Conservation (phyloP, 2,888 invertebrate genomes). For the Thymelicus acteon region DNA sequence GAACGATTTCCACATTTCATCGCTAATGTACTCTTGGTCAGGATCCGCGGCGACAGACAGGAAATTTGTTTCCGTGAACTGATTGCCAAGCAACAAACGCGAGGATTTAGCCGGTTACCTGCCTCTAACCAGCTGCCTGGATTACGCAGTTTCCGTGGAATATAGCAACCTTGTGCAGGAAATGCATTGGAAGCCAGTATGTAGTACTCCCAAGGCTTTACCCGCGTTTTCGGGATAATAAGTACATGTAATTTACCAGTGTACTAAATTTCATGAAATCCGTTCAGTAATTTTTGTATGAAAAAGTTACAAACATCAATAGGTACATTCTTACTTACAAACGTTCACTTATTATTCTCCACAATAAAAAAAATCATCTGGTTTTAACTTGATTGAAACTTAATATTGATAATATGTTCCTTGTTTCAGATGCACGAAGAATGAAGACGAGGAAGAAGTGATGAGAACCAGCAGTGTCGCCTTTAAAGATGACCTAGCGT, state of each 20-base stretch:
- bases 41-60: conserved; percentile 24
- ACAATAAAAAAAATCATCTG: no score
- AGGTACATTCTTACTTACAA: no score
- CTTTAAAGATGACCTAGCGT: conserved; percentile 65
- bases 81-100: conserved; percentile 19
- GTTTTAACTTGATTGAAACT: no score
- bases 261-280: no score
- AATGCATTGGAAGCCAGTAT: background rate
- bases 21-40: conserved; percentile 2
- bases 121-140: background rate
- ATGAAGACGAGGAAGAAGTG: conserved; percentile 42
- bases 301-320: no score
- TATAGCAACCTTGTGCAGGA: background rate
- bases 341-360: no score
- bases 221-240: no score
- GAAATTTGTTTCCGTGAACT: conserved; percentile 32
- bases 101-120: conserved; percentile 22
- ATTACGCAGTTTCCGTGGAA: background rate
- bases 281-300: no score
- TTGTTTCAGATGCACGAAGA: conserved; percentile 52
- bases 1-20: conserved; percentile 5
- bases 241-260: no score
- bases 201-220: no score
- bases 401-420: background rate
- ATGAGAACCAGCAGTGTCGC: conserved; percentile 49